These are phyloP conservation scores for Calameuta filiformis DNA, from an alignment of 2,888 invertebrate species.

Conservation along the genomic window DNA sequence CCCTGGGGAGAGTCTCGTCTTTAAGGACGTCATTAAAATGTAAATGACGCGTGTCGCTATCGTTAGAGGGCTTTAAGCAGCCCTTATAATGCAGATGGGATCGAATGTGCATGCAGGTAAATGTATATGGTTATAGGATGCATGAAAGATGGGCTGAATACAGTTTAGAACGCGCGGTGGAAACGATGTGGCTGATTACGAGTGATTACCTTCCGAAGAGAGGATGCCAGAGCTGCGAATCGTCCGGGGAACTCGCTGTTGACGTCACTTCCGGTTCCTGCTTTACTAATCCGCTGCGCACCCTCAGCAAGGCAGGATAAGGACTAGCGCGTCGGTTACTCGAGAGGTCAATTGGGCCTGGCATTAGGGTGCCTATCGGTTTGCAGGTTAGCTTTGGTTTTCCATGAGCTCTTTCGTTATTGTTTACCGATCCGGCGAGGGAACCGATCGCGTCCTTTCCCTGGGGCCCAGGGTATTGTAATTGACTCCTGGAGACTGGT, in stretches of 20 bases:
- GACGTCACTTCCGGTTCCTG: constrained; percentile 62
- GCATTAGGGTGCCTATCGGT: constrained; percentile 61
- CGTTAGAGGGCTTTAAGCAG: neutral
- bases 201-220: constrained; percentile 83
- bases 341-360: constrained; percentile 60
- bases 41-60: constrained; percentile 29
- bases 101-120: neutral
- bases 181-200: neutral
- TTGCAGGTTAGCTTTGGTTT: constrained; percentile 61
- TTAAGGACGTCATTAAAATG: constrained; percentile 31
- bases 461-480: constrained; percentile 9
- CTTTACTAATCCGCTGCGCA: constrained; percentile 55
- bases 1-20: neutral
- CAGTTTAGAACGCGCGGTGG: neutral
- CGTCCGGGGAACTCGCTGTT: constrained; percentile 58
- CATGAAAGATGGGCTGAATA: neutral
- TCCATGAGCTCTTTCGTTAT: constrained; percentile 22
- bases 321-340: constrained; percentile 47
- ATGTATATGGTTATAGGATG: neutral
- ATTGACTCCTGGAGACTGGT: constrained; percentile 30
- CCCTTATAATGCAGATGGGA: too few species aligned
- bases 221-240: constrained; percentile 83
- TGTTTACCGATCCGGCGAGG: constrained; percentile 24
- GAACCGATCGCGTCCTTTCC: constrained; percentile 4
- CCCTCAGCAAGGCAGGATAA: constrained; percentile 54